A percentile compares a stretch with the other conserved stretches of the same genome.
These are phyloP conservation scores for Miltochrista miniata DNA, from an alignment of 2,888 invertebrate species.

Conservation along the genomic window DNA sequence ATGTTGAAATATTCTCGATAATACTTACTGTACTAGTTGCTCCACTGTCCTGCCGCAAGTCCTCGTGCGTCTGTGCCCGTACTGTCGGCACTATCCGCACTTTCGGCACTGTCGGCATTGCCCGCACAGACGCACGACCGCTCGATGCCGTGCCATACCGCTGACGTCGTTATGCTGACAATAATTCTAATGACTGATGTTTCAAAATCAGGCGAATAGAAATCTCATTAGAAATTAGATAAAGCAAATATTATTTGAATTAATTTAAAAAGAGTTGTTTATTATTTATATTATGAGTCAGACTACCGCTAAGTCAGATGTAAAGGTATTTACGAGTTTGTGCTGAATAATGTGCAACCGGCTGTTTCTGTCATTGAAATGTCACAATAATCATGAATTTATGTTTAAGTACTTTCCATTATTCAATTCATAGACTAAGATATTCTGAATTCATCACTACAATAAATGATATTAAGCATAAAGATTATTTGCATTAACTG, in stretches of 20 bases:
- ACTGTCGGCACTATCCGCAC: no score
- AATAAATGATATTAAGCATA: conserved; percentile 18
- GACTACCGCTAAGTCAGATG: conserved; percentile 29
- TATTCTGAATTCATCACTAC: conserved; percentile 32
- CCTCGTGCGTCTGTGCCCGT: conserved; percentile 25
- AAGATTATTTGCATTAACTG: conserved; percentile 20
- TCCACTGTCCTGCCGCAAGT: conserved; percentile 33
- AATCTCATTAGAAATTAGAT: conserved; percentile 76
- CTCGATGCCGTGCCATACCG: background rate
- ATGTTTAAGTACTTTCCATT: conserved; percentile 33
- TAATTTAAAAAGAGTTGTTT: conserved; percentile 75
- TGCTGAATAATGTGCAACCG: conserved; percentile 28
- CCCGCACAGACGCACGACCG: no score
- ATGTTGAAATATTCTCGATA: conserved; percentile 80
- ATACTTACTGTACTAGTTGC: conserved; percentile 61
- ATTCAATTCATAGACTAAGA: conserved; percentile 36
- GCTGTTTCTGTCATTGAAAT: conserved; percentile 27
- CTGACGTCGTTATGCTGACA: conserved; percentile 46
- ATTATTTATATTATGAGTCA: conserved; percentile 62
- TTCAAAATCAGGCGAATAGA: conserved; percentile 65
- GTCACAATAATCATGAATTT: conserved; percentile 41
- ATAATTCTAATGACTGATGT: conserved; percentile 67
- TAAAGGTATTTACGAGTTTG: conserved; percentile 10
- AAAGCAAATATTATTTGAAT: conserved; percentile 62
- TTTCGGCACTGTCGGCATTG: conserved; percentile 15